A percentile compares a stretch with the other conserved stretches of the same genome.
phyloP scores from a whole-genome alignment of 2,888 invertebrate species.

The Xanthorhoe spadicearia region DNA sequence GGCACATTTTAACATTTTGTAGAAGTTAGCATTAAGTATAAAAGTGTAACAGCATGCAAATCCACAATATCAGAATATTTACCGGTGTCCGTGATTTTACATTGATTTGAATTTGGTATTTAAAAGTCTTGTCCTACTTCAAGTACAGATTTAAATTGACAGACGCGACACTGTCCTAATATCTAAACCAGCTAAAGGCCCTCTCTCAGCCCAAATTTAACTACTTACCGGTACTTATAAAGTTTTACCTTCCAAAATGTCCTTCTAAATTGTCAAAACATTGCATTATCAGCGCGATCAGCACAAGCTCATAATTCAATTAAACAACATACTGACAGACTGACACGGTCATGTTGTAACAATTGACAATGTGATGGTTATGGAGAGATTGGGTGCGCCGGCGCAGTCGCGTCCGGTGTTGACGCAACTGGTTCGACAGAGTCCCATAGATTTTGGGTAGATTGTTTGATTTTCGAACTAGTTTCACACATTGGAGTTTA shows the following conservation, averaged over 20 bases:
- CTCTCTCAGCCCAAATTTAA: neutral
- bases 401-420: constrained; percentile 64
- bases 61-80: too few species aligned
- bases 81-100: neutral
- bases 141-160: neutral
- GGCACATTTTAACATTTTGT: neutral
- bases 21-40: neutral
- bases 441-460: constrained; percentile 37
- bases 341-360: constrained; percentile 55
- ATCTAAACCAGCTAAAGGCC: too few species aligned
- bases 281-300: constrained; percentile 45
- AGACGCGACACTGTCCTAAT: too few species aligned
- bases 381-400: constrained; percentile 57
- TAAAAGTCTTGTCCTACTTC: too few species aligned
- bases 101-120: neutral
- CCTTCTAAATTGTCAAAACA: constrained; percentile 31
- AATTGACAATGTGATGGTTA: constrained; percentile 63
- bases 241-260: constrained; percentile 17
- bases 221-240: too few species aligned
- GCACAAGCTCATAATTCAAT: constrained; percentile 48
- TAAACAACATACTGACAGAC: constrained; percentile 51
- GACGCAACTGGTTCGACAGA: constrained; percentile 61
- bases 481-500: neutral
- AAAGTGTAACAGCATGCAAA: too few species aligned
- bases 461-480: constrained; percentile 3